Percentiles rank a stretch among this genome's conserved stretches.
Conservation (phyloP, 92 coral and sea anemone genomes). For the Palythoa grandiflora region DNA sequence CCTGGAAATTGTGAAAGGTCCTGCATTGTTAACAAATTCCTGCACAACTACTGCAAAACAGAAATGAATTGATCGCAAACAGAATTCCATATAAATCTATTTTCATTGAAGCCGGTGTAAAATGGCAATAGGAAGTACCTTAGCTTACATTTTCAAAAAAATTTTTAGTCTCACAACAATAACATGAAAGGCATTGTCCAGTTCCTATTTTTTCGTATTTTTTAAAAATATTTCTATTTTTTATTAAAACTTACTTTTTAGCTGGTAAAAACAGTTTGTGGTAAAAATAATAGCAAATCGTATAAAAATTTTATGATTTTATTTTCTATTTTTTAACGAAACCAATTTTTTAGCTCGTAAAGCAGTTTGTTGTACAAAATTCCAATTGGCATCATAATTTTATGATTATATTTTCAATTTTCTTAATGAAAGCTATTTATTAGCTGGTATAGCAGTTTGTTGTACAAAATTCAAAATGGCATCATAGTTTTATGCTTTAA, state of each 20-base stretch:
- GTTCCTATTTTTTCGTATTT: slow-evolving; percentile 6
- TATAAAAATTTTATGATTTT: slow-evolving; percentile 6
- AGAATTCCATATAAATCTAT: slow-evolving; percentile 25
- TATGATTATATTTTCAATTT: slow-evolving; percentile 10
- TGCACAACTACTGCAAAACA: slow-evolving; percentile 20
- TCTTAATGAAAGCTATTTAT: slow-evolving; percentile 11
- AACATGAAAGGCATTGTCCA: slow-evolving; percentile 12
- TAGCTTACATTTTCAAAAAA: slow-evolving; percentile 25
- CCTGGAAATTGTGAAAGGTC: slow-evolving; percentile 24
- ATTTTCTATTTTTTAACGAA: slow-evolving; percentile 11
- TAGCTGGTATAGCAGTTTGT: slow-evolving; percentile 14
- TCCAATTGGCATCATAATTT: slow-evolving; percentile 13
- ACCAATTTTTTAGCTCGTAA: slow-evolving; percentile 13
- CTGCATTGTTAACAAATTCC: slow-evolving; percentile 13
- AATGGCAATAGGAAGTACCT: slow-evolving; percentile 24
- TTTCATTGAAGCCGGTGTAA: slow-evolving; percentile 28
- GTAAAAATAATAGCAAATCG: slow-evolving; percentile 5
- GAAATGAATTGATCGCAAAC: slow-evolving; percentile 28
- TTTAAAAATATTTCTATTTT: slow-evolving; percentile 2
- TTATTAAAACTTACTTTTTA: slow-evolving; percentile 3
- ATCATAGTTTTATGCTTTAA: slow-evolving; percentile 8
- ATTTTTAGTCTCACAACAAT: slow-evolving; percentile 26
- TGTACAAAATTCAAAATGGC: slow-evolving; percentile 13
- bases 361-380: slow-evolving; percentile 9
- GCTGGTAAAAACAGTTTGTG: slow-evolving; percentile 8